Conservation (phyloP, 1,140 invertebrate genomes). For the Triops cancriformis region DNA sequence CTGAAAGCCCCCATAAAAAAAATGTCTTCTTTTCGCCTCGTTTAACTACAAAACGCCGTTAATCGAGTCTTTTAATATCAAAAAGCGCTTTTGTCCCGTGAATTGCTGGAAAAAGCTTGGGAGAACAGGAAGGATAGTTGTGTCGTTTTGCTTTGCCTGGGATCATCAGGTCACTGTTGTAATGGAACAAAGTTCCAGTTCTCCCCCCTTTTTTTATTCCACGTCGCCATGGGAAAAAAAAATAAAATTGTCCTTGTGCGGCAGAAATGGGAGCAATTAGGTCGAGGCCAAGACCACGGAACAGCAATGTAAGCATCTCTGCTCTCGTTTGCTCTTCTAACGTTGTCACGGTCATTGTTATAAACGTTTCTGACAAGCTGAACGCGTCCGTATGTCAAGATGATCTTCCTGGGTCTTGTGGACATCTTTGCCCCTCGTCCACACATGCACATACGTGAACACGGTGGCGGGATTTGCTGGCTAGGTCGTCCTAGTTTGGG, state of each 20-base stretch:
- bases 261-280: constrained; percentile 7
- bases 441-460: not conserved
- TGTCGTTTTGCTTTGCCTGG: not conserved
- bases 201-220: not conserved
- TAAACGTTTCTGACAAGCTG: not conserved
- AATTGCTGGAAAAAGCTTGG: no score
- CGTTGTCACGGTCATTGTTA: not conserved
- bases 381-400: not conserved
- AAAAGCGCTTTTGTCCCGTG: no score
- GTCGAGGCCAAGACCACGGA: constrained; percentile 7
- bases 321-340: not conserved
- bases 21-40: not conserved
- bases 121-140: not conserved
- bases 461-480: not conserved
- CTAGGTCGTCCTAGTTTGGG: not conserved
- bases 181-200: not conserved
- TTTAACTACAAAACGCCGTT: not conserved
- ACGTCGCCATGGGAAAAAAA: not conserved
- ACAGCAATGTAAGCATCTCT: not conserved
- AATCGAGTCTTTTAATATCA: not conserved
- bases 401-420: not conserved
- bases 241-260: not conserved
- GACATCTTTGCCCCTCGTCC: no score
- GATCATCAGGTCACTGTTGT: not conserved
- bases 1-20: no score